Percentiles rank a stretch among this genome's conserved stretches.
Conservation (phyloP, 2,797 vertebrate species). For the Acropternis orthonyx region DNA sequence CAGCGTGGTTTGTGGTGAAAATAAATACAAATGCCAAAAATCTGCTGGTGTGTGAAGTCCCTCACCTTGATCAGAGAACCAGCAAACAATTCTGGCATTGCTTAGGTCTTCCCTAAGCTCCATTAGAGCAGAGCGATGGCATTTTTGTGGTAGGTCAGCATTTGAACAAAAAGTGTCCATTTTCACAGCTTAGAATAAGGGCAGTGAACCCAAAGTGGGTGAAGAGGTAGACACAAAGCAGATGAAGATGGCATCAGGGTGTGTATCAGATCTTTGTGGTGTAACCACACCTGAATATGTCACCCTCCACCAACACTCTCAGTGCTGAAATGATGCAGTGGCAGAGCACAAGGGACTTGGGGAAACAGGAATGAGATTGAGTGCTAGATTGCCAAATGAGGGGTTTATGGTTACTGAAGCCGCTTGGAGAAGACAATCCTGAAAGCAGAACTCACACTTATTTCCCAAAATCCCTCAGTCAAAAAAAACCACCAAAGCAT, state of each 20-base stretch:
- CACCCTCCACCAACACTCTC: rapidly evolving
- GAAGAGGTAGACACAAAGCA: neutral
- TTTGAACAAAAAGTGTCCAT: neutral
- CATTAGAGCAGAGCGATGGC: neutral
- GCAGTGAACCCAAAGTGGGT: neutral
- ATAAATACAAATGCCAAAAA: neutral
- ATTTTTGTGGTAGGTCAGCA: neutral
- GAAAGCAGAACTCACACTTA: neutral
- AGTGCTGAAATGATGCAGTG: neutral
- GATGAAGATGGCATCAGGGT: neutral
- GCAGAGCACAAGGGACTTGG: neutral
- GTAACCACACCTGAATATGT: neutral
- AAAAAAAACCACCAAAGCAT: neutral
- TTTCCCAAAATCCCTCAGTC: neutral
- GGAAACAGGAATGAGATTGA: neutral
- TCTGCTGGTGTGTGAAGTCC: neutral
- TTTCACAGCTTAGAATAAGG: neutral
- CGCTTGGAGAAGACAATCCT: neutral
- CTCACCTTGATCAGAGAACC: neutral
- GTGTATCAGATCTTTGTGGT: neutral
- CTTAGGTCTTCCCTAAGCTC: neutral
- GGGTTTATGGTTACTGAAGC: neutral
- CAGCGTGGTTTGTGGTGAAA: neutral
- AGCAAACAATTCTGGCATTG: neutral
- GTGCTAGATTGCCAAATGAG: neutral